Evolutionary conservation across 2,888 invertebrate genomes (phyloP), one percentile per base, ranked within the genome.

Genomic region (Buathra laborator): DNA sequence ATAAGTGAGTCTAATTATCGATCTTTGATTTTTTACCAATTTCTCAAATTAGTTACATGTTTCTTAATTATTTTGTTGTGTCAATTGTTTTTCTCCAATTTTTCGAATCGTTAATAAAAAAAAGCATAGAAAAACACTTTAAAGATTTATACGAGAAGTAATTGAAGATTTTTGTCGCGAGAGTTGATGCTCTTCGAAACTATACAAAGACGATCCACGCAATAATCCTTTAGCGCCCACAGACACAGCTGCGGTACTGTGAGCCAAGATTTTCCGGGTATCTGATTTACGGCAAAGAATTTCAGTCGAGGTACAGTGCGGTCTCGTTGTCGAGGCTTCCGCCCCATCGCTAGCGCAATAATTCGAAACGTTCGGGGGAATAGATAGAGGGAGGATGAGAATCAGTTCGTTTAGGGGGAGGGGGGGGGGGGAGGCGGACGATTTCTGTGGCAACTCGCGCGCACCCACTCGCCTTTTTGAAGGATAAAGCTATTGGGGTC

Each of bases 401-500:
- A 62, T 62, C 62, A 44, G 80, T 67, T 46, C 62, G 72, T 59
- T 68, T 62, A 14, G 51, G 51, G 82, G 79, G 37, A 2, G 37
- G 0, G 37, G 37, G 37, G 2, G 37, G 37, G 37, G 24, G 24
- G 24, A n/a, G n/a, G n/a, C 3, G 37, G 82, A 80, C 80, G 76
- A 68, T 77, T 74, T 85, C 72, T 83, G 76, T 76, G 82, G 85
- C 76, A 83, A 81, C 79, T 83, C 79, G 82, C 48, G 76, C 83
- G 68, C 78, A 70, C 70, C 66, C 53, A 53, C 37, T 19, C 71
- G 37, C 76, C 75, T 84, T 87, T 84, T 86, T 86, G 87, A 87
- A 87, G 90, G 89, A 90, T 90, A 88, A 88, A 88, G 89, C 89
- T 89, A 90, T 91, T 89, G 91, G 91, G 86, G 86, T 87, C 83